phyloP scores from a whole-genome alignment of 2,888 invertebrate genomes.

The Apamea sordens region DNA sequence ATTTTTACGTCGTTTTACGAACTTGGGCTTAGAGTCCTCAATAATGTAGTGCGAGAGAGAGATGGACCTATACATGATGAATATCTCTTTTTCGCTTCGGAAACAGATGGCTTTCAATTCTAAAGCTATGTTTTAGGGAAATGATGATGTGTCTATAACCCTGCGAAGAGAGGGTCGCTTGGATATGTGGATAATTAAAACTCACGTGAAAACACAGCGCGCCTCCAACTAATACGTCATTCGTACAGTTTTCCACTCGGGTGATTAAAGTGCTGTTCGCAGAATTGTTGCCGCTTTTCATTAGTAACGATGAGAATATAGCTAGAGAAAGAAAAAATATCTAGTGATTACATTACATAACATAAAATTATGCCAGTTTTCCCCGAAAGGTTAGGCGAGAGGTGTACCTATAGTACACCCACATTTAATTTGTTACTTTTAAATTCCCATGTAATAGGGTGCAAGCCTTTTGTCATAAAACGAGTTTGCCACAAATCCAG shows the following conservation, averaged over 20 bases:
- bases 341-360: background rate
- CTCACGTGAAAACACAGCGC: conserved; percentile 96
- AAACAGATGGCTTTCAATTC: background rate
- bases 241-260: conserved; percentile 89
- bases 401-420: background rate
- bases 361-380: background rate
- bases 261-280: conserved; percentile 92
- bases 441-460: no score
- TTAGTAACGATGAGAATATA: conserved; percentile 91
- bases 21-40: background rate
- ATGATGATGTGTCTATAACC: background rate
- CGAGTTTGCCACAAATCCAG: no score
- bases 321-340: conserved; percentile 86
- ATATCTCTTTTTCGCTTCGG: background rate
- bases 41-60: background rate
- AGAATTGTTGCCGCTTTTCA: conserved; percentile 93
- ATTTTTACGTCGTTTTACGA: no score
- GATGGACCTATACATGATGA: background rate
- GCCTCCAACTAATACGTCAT: conserved; percentile 94
- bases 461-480: no score
- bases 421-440: background rate
- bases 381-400: background rate
- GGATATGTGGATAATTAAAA: background rate
- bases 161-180: background rate
- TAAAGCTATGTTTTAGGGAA: background rate